Percentiles rank a stretch among this genome's conserved stretches.
Conservation (phyloP, 2,113 vertebrate genomes). For the Xiphophorus maculatus region DNA sequence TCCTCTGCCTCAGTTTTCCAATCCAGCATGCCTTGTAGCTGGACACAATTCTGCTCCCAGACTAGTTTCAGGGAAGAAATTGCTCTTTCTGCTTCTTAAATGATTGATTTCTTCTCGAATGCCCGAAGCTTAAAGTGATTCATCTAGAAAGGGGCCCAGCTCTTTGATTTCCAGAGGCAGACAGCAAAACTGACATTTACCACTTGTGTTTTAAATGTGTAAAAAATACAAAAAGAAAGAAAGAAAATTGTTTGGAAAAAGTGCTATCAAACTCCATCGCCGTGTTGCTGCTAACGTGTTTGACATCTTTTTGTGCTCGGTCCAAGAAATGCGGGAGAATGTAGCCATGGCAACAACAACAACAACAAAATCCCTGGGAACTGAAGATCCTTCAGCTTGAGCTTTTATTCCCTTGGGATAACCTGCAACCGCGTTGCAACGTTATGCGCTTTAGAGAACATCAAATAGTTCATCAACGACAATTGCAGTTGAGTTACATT, state of each 20-base stretch:
- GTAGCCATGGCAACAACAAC: not conserved
- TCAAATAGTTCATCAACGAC: conserved; percentile 51
- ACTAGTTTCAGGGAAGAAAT: conserved; percentile 13
- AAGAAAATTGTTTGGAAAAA: conserved; percentile 2
- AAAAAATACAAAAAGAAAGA: not conserved
- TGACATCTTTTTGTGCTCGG: conserved; percentile 9
- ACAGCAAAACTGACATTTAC: conserved; percentile 37
- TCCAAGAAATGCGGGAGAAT: conserved; percentile 1
- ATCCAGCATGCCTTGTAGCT: not conserved
- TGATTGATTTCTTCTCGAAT: conserved; percentile 46
- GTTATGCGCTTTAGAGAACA: conserved; percentile 33
- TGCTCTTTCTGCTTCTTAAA: conserved; percentile 16
- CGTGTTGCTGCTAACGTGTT: conserved; percentile 3
- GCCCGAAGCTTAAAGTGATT: conserved; percentile 37
- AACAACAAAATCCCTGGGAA: not conserved
- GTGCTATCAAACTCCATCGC: not conserved
- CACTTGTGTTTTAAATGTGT: conserved; percentile 26
- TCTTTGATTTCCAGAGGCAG: conserved; percentile 31
- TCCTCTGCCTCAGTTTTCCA: not conserved
- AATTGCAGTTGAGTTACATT: conserved; percentile 40
- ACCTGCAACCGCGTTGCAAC: not conserved
- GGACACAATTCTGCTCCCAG: conserved; percentile 13
- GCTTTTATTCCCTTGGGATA: conserved; percentile 1
- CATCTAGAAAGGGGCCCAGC: conserved; percentile 4
- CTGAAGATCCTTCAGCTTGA: conserved; percentile 9